Evolutionary conservation across 2,888 invertebrate genomes (phyloP), one percentile per base, ranked within the genome.

Genomic region (Pinctada fucata): DNA sequence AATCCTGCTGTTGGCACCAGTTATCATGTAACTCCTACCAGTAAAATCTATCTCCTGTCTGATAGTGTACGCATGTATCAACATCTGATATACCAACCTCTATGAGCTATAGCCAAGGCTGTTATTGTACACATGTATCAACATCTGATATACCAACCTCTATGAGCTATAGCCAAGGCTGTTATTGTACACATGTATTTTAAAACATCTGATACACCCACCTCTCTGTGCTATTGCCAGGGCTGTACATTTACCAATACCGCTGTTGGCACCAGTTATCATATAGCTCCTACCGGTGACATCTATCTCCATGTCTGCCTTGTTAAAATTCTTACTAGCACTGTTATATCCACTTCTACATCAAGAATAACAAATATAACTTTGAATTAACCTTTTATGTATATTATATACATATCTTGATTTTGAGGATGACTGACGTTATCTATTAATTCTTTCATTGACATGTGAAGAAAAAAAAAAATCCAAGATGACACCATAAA

Each of bases 211-310:
- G 31, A 31, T 31, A 31, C 31, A 31, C 49, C 16, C 76, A 85
- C 93, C 93, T 85, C 90, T 89, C 73, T 92, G 92, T 2, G 93
- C 93, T 67, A 93, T 87, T 78, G 92, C 92, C 58, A 91, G 75
- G 2, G 93, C 93, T 58, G 92, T 86, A 68, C 87, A 88, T 82
- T 93, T 93, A 1, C 94, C 94, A 68, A 94, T 91, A 2, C 93
- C 91, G 80, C 90, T 91, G 82, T 91, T 92, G 4, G 91, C 91
- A 6, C 91, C 91, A 81, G 93, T 93, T 48, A 93, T 91, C 90
- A 93, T 91, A 83, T 88, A 93, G 67, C 90, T 90, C 75, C 88
- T 88, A 0, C 90, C 89, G 49, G 89, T 86, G 58, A 92, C 89
- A 83, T 92, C 90, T 1, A 92, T 92, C 52, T 93, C 91, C 77